These are phyloP conservation scores for Miniopterus natalensis DNA, from an alignment of 2,113 vertebrate genomes.

Conservation along the genomic window DNA sequence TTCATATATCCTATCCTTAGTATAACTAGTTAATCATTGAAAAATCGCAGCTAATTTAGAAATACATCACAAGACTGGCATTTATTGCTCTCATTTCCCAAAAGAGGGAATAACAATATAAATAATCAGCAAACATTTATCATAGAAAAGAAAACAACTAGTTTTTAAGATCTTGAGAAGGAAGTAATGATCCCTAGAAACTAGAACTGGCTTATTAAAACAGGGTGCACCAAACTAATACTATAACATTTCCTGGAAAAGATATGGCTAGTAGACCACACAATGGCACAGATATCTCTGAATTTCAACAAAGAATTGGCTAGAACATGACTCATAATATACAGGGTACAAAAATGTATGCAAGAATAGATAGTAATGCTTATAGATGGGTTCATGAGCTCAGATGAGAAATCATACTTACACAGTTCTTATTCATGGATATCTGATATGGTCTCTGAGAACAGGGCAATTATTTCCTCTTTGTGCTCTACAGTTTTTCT, in stretches of 20 bases:
- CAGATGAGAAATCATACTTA: background rate
- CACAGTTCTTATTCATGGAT: background rate
- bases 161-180: background rate
- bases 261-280: background rate
- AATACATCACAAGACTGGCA: background rate
- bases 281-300: background rate
- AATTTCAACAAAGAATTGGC: background rate
- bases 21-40: background rate
- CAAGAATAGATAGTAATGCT: background rate
- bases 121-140: background rate
- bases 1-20: background rate
- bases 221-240: background rate
- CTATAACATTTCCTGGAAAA: background rate
- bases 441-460: background rate
- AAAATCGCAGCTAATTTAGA: background rate
- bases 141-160: background rate
- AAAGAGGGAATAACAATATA: background rate
- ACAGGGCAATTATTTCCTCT: background rate
- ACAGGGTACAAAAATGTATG: background rate
- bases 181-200: background rate
- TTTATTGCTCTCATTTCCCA: background rate
- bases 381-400: background rate
- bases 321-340: background rate
- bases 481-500: background rate
- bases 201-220: background rate